Percentiles rank a stretch among this genome's conserved stretches.
Evolutionary conservation across 2,888 invertebrate species (phyloP).

Genomic region (Alitta virens): DNA sequence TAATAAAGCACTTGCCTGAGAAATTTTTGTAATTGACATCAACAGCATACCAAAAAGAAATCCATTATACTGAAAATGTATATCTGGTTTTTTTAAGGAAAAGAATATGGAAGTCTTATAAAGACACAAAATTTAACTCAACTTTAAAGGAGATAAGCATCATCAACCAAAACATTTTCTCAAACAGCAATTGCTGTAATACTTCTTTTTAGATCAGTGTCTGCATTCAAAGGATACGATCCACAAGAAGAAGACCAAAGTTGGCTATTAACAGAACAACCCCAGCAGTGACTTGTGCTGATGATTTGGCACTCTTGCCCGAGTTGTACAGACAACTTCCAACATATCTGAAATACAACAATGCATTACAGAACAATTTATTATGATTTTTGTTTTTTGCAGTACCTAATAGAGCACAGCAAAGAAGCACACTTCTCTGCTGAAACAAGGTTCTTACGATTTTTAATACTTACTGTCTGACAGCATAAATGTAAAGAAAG

Average conservation of each 20-base stretch:
- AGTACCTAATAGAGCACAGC: too few species aligned
- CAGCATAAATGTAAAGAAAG: slow-evolving; percentile 74
- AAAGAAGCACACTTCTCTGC: too few species aligned
- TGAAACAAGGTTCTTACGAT: too few species aligned
- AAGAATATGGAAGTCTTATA: neutral
- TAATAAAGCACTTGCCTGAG: slow-evolving; percentile 38
- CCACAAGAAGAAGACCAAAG: slow-evolving; percentile 85
- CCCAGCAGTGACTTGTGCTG: slow-evolving; percentile 12
- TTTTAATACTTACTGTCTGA: slow-evolving; percentile 66
- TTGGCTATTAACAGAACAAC: slow-evolving; percentile 72
- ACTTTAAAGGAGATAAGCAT: too few species aligned
- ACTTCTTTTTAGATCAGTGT: too few species aligned
- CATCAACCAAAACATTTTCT: too few species aligned
- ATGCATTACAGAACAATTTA: too few species aligned
- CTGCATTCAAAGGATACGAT: slow-evolving; percentile 63
- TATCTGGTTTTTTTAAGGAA: slow-evolving; percentile 59
- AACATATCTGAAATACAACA: slow-evolving; percentile 25
- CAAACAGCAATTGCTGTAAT: too few species aligned
- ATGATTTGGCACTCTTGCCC: neutral
- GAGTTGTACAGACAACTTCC: neutral
- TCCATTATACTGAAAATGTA: slow-evolving; percentile 99
- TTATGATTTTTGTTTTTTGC: too few species aligned
- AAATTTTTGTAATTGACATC: slow-evolving; percentile 49
- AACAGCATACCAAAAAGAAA: slow-evolving; percentile 74
- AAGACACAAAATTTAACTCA: neutral